Evolutionary conservation across 2,888 invertebrate species (phyloP), one percentile per base, ranked within the genome.

Genomic region (Parthenolecanium corni): DNA sequence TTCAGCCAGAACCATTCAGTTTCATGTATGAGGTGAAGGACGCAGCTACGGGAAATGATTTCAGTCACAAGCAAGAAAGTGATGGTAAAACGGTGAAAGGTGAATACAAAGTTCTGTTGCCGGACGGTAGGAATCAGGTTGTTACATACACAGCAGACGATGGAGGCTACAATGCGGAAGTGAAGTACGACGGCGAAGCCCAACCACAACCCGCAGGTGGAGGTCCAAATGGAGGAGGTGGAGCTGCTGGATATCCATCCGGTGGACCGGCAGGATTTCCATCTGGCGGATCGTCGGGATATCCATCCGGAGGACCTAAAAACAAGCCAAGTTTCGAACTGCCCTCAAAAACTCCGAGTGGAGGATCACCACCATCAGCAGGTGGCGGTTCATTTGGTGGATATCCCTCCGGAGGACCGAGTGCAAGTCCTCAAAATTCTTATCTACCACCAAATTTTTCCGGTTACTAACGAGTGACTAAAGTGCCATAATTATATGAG

Each of bases 21-120:
- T 71, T 70, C 54, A 66, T 68, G 31, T 71, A 71, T 63, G 70
- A 71, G 67, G 71, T 70, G 38, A 70, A 70, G 64, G 71, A 71
- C 54, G 67, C 67, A n/a, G 67, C 68, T 40, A 69, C 69, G 31
- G 68, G 69, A 3, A 69, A 69, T 54, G 71, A 71, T 65, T 71
- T 68, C 66, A 68, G 69, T n/a, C 70, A 69, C 66, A 67, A 67
- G 52, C 70, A 69, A 36, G 69, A 70, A 51, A 70, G 70, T 54
- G 71, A 71, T 52, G 71, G 71, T 14, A 68, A 66, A 52, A 68
- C 66, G 6, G 71, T 71, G 1, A 62, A 65, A 24, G 69, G 69
- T 20, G 66, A 66, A 40, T 69, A 69, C 65, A 66, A 65, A 44
- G 69, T 69, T 11, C 49, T 68, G 23, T 64, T 69, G 20, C 69